Percentiles rank a stretch among this genome's conserved stretches.
phyloP scores from a whole-genome alignment of 37 sponge, comb jelly and placozoan genomes.

The Corticium candelabrum region DNA sequence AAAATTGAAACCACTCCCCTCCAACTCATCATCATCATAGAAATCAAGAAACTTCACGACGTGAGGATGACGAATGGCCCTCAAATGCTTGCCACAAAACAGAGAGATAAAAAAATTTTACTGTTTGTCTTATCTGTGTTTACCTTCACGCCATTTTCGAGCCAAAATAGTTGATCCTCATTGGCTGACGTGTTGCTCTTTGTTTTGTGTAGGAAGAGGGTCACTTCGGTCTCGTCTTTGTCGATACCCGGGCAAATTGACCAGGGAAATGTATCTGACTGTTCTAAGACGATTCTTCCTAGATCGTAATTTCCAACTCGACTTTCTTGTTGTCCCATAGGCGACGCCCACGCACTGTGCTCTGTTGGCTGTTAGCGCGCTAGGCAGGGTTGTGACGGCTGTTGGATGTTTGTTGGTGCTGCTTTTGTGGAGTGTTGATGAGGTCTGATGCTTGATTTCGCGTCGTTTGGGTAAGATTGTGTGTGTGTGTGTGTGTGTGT shows the following conservation, averaged over 20 bases:
- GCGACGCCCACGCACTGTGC: neutral
- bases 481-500: too few species aligned
- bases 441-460: too few species aligned
- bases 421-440: too few species aligned
- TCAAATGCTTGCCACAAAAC: slow-evolving; percentile 12
- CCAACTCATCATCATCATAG: neutral
- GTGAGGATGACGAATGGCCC: slow-evolving; percentile 34
- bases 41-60: slow-evolving; percentile 43
- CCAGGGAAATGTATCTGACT: neutral
- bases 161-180: neutral
- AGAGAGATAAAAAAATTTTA: too few species aligned
- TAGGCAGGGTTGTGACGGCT: too few species aligned
- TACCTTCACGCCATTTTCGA: neutral
- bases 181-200: neutral
- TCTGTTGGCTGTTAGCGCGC: neutral
- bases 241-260: neutral
- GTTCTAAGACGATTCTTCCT: neutral
- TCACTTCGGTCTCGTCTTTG: neutral
- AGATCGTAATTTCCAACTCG: neutral
- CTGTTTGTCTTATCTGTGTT: neutral
- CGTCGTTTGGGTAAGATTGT: too few species aligned
- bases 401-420: too few species aligned
- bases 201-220: neutral
- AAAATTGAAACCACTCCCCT: neutral
- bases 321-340: neutral